Evolutionary conservation across 2,888 invertebrate genomes (phyloP).

Genomic region (Philhelius pedissequus): DNA sequence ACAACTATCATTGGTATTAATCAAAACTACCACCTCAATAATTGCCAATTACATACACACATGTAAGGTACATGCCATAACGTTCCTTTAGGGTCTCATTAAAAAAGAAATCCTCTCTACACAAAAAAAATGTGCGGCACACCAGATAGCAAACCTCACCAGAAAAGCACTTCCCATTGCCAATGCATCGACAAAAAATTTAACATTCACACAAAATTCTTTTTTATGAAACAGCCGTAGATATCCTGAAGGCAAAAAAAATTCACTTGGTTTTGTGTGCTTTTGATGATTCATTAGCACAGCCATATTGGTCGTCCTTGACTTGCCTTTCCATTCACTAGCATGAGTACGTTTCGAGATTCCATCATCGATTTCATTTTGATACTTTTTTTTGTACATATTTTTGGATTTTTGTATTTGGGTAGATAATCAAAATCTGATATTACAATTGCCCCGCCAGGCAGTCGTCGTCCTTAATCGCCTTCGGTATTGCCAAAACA

Average conservation of each 20-base stretch:
- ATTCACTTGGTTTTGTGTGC: not conserved
- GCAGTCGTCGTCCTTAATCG: conserved; percentile 5
- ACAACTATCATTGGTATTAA: not conserved
- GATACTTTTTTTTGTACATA: not conserved
- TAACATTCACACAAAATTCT: not conserved
- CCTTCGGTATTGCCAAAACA: not conserved
- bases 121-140: not conserved
- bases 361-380: conserved; percentile 10
- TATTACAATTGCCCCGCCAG: not conserved
- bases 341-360: not conserved
- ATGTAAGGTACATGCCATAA: too few relatives aligned
- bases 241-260: not conserved
- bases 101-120: not conserved
- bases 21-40: not conserved
- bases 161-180: not conserved
- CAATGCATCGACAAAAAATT: not conserved
- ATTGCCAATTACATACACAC: not conserved
- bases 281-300: conserved; percentile 28
- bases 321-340: not conserved
- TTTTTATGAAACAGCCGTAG: not conserved
- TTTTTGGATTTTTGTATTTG: not conserved
- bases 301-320: conserved; percentile 1
- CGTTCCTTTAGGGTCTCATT: not conserved
- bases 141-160: not conserved
- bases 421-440: not conserved